Base-by-base conservation (phyloP, 1,140 invertebrate genomes). In the Drosophila takahashii region DNA sequence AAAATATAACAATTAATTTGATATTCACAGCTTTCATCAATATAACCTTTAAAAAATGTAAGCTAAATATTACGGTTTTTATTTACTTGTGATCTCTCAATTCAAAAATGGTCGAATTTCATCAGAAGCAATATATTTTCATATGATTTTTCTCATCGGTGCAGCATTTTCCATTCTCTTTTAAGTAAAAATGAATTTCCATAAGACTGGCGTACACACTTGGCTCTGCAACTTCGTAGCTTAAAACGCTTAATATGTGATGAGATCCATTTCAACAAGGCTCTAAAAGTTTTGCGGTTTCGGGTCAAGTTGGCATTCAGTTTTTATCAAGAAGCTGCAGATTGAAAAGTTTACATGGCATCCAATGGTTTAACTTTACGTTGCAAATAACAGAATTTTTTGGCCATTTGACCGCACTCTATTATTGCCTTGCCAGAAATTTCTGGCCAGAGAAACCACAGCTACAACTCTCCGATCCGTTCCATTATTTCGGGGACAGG, bases 161-260 rank as follows among this genome's bases (percentile, higher is more conserved):
- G 29, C 29, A 59, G 51, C 39, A 54, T 52, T 87, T 75, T 70
- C 74, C 37, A 74, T 54, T 81, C 73, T 85, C 74, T 51, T 45
- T 65, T 44, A 37, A 36, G 62, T 48, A 29, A 86, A 73, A 73
- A 86, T 81, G 77, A 81, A 85, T 85, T 85, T 85, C 66, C 81
- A 86, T 66, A 57, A 74, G 47, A 69, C 61, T 73, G 32, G 42
- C n/a, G 5, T 15, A 57, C n/a, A 8, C 18, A 57, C 72, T 47
- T 27, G 22, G 15, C 10, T 34, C 15, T 15, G 7, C 56, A 81
- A 77, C 59, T 70, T 69, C 29, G 10, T 51, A 70, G 41, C 50
- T 45, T 29, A 34, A 65, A 57, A 59, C 56, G 47, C 34, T 60
- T 66, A 75, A 66, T 76, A 52, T 76, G 60, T 66, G 60, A 60